phyloP scores from a whole-genome alignment of 1,140 invertebrate genomes.

The Chrysomallon squamiferum region DNA sequence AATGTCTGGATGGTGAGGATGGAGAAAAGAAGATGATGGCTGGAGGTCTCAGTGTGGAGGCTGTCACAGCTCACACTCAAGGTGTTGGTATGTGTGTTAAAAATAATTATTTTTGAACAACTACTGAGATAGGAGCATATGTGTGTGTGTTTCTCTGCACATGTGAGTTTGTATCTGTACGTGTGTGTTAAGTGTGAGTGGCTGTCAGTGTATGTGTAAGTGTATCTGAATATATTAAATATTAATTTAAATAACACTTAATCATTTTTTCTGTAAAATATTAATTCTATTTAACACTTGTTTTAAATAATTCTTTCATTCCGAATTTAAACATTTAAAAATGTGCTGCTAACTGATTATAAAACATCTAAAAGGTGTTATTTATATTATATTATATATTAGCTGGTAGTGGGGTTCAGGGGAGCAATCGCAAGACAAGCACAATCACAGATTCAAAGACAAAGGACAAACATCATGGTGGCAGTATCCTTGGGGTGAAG shows the following conservation, averaged over 20 bases:
- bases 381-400: no score
- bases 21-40: slow-evolving; percentile 42
- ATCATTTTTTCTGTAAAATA: no score
- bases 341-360: no score
- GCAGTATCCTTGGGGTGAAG: slow-evolving; percentile 41
- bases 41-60: slow-evolving; percentile 61
- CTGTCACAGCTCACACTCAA: slow-evolving; percentile 60
- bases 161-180: not conserved
- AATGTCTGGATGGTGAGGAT: slow-evolving; percentile 49
- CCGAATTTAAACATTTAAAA: no score
- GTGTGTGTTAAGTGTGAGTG: not conserved
- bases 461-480: slow-evolving; percentile 46
- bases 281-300: no score
- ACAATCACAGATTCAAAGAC: slow-evolving; percentile 51
- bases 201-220: no score
- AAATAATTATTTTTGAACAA: not conserved
- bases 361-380: no score
- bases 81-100: slow-evolving; percentile 34
- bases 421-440: slow-evolving; percentile 57
- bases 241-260: no score
- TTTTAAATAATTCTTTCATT: no score
- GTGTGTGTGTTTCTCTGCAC: not conserved
- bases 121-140: not conserved
- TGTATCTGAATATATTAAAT: no score
- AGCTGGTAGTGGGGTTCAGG: not conserved